Evolutionary conservation across 2,113 vertebrate species (phyloP), one percentile per base, ranked within the genome.

Genomic region (Ardeotis arabs): DNA sequence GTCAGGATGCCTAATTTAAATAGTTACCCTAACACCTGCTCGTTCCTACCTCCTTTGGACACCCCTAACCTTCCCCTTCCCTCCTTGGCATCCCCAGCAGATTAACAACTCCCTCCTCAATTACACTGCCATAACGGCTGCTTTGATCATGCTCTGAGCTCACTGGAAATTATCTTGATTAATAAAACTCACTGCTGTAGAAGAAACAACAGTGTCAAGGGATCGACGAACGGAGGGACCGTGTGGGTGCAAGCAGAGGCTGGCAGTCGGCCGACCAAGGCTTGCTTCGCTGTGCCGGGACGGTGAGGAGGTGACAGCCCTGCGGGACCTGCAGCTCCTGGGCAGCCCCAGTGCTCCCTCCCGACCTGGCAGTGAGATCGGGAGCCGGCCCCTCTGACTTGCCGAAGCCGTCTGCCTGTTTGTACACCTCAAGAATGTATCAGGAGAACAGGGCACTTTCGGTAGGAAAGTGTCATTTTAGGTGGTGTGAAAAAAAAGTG

Each of bases 1-100:
- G 95, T 91, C 84, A 91, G 69, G 63, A 75, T 68, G 44, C 76
- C 68, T 89, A 33, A 94, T 96, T 95, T 95, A 75, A 92, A 87
- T 84, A 92, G 94, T 92, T 94, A 95, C 91, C 89, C 84, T 95
- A 84, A 81, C 95, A 97, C 89, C 96, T 95, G 95, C 86, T 92
- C 44, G 12, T 95, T 59, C 69, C 89, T 84, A 77, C 93, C 73
- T 50, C 70, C 66, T 89, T 87, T 52, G 69, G 95, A 67, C 80
- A 82, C 84, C 89, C 80, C 69, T 91, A 68, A 94, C 96, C 94
- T 95, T 63, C 60, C 66, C 72, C 80, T 78, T 92, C 77, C 88
- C 86, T 87, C 64, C 73, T 78, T 39, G 84, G 73, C 77, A 63
- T 94, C 73, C 94, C 84, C 56, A 0, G 52, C 60, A 82, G 93